Evolutionary conservation across 2,888 invertebrate genomes (phyloP), one percentile per base, ranked within the genome.

Genomic region (Bellardia bayeri): DNA sequence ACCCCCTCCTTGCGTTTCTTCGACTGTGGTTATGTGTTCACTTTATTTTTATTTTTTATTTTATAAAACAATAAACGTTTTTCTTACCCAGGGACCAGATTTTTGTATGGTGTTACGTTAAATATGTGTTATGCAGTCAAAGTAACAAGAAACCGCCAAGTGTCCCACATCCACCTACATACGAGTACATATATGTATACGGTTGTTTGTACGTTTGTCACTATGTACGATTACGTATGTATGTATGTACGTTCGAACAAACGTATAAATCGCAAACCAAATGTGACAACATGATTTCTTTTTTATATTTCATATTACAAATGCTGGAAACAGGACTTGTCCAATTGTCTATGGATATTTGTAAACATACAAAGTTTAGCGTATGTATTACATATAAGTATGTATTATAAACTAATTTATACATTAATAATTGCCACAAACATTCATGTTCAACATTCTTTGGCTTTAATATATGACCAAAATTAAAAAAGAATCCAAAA

Each of bases 61-160:
- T 13, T 23, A 78, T 66, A 80, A 85, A 80, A 80, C 61, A 85
- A 80, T 80, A 63, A 80, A 68, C 40, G 61, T 63, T 80, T 42
- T 74, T 45, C 9, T 68, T 61, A 49, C 72, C 37, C 7, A 54
- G 74, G 63, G 80, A 80, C 68, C 54, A 79, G 16, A n/a, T 71
- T 11, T 78, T 37, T 58, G 56, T 72, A 13, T 58, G 49, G 51
- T 63, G 23, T 76, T 69, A 33, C 56, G 49, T 51, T 51, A 63
- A 37, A 54, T 37, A 71, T 79, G 40, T 80, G 82, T 80, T 76
- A 84, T 66, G 11, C 45, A 74, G 68, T 54, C 81, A 78, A 85
- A 84, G 84, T 84, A 83, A 87, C 51, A 71, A 78, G 81, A 68
- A 74, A 76, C 45, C 7, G 42, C 56, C 16, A 64, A 69, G 63